A percentile compares a stretch with the other conserved stretches of the same genome.
phyloP scores from a whole-genome alignment of 1,140 invertebrate genomes.

The Trachymyrmex cornetzi region DNA sequence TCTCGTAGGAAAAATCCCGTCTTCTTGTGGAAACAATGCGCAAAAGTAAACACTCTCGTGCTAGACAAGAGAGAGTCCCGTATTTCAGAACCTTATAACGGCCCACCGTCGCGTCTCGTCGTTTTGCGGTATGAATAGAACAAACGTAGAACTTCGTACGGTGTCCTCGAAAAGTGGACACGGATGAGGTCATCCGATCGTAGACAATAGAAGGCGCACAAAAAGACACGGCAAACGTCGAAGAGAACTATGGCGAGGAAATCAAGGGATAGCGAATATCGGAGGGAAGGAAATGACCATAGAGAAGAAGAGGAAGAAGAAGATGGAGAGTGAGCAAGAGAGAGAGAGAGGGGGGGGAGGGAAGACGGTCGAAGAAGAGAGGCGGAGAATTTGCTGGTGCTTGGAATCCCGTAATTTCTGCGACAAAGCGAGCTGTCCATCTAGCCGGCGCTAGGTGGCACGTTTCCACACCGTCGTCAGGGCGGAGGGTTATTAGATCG shows the following conservation, averaged over 20 bases:
- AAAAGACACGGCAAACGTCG: slow-evolving; percentile 55
- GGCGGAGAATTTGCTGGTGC: slow-evolving; percentile 27
- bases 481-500: slow-evolving; percentile 78
- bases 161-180: slow-evolving; percentile 53
- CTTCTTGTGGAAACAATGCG: slow-evolving; percentile 32
- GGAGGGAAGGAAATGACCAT: not conserved
- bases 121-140: slow-evolving; percentile 37
- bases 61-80: not conserved
- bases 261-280: slow-evolving; percentile 35
- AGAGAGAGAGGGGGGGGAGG: not conserved
- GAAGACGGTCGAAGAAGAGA: not conserved
- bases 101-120: slow-evolving; percentile 2
- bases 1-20: slow-evolving; percentile 37
- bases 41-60: slow-evolving; percentile 48
- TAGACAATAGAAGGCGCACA: slow-evolving; percentile 67
- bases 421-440: slow-evolving; percentile 80
- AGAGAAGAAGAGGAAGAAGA: too few relatives aligned
- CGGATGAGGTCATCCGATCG: slow-evolving; percentile 53
- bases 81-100: slow-evolving; percentile 37
- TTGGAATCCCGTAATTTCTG: slow-evolving; percentile 80
- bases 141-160: not conserved
- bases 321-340: not conserved
- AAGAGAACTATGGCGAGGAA: not conserved
- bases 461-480: slow-evolving; percentile 56
- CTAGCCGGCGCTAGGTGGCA: slow-evolving; percentile 65